Conservation (phyloP, 2,797 vertebrate species). For the Coregonus sp. region DNA sequence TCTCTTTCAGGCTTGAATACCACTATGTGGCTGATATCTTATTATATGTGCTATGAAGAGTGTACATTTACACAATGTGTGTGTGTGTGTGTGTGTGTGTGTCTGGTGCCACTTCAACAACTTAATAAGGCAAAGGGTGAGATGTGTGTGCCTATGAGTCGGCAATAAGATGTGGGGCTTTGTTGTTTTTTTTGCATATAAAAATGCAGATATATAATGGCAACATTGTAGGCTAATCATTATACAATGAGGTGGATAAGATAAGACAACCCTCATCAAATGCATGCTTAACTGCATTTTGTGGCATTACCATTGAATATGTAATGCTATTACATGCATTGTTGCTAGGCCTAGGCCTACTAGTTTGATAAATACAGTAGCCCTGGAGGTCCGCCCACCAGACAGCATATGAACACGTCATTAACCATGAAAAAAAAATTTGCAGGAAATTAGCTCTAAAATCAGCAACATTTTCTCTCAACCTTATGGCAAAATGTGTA, state of each 20-base stretch:
- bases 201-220: background rate
- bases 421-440: background rate
- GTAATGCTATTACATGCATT: background rate
- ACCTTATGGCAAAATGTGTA: no score
- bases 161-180: no score
- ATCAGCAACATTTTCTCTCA: no score
- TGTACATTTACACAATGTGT: background rate
- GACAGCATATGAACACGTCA: background rate
- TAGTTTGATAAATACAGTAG: background rate
- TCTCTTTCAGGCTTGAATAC: background rate
- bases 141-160: background rate
- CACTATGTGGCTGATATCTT: background rate
- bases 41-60: background rate
- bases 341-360: background rate
- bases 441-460: no score
- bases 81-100: background rate
- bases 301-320: conserved; percentile 16
- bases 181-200: no score
- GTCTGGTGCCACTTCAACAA: background rate
- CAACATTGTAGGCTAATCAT: background rate
- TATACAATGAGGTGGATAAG: background rate
- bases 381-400: no score
- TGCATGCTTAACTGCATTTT: conserved; percentile 51
- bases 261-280: conserved; percentile 34
- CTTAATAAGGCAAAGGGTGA: background rate